Evolutionary conservation across 2,888 invertebrate genomes (phyloP), one percentile per base, ranked within the genome.

Genomic region (Cheilosia pagana): DNA sequence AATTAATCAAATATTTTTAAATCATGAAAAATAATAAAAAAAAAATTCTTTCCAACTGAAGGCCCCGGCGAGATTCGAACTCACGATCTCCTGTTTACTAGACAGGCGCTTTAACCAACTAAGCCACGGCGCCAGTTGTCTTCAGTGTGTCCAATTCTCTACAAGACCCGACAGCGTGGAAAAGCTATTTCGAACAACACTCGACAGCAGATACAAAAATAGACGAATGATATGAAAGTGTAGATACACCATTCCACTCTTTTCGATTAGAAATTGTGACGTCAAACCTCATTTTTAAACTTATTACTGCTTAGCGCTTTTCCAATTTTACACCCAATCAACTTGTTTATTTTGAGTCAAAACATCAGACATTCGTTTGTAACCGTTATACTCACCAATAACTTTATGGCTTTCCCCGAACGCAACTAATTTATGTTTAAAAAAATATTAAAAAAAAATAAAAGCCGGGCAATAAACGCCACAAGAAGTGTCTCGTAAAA

Each of bases 51-150:
- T 43, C 16, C 35, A 31, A n/a, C 10, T 25, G 39, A 50, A 88
- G 88, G 89, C 89, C 87, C 89, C 89, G 89, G 87, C 89, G 89
- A 89, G 89, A 89, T 89, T 89, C 89, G 89, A 89, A 89, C 89
- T 89, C 88, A 88, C 88, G 89, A 89, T 89, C 89, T 89, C 91
- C 91, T 91, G 91, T 91, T 91, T 91, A 91, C 91, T 91, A 91
- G 91, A 91, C 91, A 91, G 91, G 91, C 91, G 91, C 91, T 91
- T 91, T 91, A 91, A 91, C 91, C 91, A 91, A 91, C 91, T 91
- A 91, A 91, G 91, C 91, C 91, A 91, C 91, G 91, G 91, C 91
- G 91, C 91, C 91, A 19, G 7, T 55, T 77, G 25, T 5, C 0
- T 2, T 5, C 4, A 10, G 0, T 0, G 1, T 23, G 50, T 50